Percentiles rank a stretch among this genome's conserved stretches.
Evolutionary conservation across 2,888 invertebrate genomes (phyloP).

Genomic region (Stenodema calcarata): DNA sequence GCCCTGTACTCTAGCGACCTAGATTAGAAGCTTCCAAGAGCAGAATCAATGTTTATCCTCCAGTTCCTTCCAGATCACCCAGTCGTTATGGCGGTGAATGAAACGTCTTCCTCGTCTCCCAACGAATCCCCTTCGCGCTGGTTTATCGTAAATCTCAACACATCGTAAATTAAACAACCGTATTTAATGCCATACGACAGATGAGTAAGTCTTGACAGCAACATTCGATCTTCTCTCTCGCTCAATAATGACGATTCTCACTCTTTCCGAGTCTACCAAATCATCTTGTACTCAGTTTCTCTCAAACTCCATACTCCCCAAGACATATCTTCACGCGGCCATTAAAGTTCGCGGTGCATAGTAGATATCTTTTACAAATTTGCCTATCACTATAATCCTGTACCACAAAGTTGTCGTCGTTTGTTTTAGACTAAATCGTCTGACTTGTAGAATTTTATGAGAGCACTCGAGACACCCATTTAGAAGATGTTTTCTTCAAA

Average conservation of each 20-base stretch:
- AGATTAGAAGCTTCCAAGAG: background rate
- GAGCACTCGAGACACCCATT: slow-evolving; percentile 2
- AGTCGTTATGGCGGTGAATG: slow-evolving; percentile 4
- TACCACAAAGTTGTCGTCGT: background rate
- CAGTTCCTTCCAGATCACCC: slow-evolving; percentile 3
- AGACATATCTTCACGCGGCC: too few relatives aligned
- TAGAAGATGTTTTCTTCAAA: slow-evolving; percentile 41
- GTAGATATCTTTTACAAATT: background rate
- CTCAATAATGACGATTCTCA: too few relatives aligned
- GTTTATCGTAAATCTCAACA: background rate
- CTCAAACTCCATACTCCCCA: too few relatives aligned
- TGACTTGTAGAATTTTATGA: slow-evolving; percentile 9
- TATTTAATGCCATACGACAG: background rate
- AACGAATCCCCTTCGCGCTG: background rate
- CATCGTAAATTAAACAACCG: background rate
- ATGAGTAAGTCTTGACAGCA: background rate
- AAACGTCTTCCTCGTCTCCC: background rate
- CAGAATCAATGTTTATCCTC: slow-evolving; percentile 43
- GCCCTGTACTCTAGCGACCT: slow-evolving; percentile 40
- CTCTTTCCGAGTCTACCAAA: too few relatives aligned
- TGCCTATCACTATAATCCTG: background rate
- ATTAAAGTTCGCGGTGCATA: background rate
- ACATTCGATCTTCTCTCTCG: background rate
- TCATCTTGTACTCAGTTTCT: too few relatives aligned
- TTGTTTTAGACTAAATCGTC: slow-evolving; percentile 26